These are phyloP conservation scores for Sus cebifrons DNA, from an alignment of 2,797 vertebrate species.

Conservation along the genomic window DNA sequence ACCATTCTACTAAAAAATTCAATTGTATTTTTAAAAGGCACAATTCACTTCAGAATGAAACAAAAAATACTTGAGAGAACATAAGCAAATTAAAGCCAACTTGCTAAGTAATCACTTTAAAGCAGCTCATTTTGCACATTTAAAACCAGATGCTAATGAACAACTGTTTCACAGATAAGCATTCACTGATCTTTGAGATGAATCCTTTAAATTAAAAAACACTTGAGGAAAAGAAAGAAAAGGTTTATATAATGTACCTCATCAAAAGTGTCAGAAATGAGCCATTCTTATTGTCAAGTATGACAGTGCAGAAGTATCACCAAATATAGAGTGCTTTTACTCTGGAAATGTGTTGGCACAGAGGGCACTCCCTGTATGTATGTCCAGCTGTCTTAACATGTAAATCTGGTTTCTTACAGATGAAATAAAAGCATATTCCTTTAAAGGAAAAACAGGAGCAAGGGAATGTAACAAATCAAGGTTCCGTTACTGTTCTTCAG, in stretches of 20 bases:
- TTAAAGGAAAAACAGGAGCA: constrained; percentile 72
- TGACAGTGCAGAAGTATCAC: background rate
- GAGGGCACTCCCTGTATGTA: background rate
- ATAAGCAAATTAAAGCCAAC: constrained; percentile 32
- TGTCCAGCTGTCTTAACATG: background rate
- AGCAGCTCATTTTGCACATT: constrained; percentile 61
- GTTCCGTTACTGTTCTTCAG: constrained; percentile 23
- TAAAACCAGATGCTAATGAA: constrained; percentile 47
- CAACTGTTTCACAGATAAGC: background rate
- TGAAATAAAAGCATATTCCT: constrained; percentile 52
- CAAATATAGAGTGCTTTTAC: background rate
- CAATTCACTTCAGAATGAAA: constrained; percentile 69
- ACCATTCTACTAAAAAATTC: constrained; percentile 53
- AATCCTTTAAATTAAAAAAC: constrained; percentile 23
- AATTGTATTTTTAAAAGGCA: constrained; percentile 71
- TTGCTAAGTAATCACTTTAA: background rate
- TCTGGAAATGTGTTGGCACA: background rate
- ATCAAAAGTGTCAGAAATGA: background rate
- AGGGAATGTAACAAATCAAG: constrained; percentile 47
- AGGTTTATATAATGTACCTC: background rate
- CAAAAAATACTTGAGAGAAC: background rate
- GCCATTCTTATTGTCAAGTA: background rate
- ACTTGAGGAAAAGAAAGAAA: background rate
- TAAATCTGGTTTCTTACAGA: constrained; percentile 1
- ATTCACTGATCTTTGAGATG: background rate